Evolutionary conservation across 1,140 invertebrate species (phyloP).

Genomic region (Conus ventricosus): DNA sequence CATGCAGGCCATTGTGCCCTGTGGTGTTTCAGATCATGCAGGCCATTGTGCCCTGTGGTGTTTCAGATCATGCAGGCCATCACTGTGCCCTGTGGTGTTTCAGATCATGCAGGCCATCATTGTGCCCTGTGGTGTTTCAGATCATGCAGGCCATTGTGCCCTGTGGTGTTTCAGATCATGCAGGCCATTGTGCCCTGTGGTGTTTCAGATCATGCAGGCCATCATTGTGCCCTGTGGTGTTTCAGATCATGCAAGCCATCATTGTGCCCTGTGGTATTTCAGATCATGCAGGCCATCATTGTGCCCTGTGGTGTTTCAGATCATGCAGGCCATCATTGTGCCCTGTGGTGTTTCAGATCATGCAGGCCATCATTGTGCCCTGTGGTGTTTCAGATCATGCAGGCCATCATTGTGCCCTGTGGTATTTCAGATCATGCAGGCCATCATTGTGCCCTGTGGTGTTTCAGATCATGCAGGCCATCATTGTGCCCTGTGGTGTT

Average conservation of each 20-base stretch:
- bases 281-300: conserved; percentile 45
- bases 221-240: neutral
- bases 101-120: conserved; percentile 45
- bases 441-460: neutral
- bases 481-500: neutral
- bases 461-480: conserved; percentile 42
- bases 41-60: neutral
- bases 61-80: conserved; percentile 43
- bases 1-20: too few relatives aligned
- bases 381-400: conserved; percentile 43
- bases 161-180: conserved; percentile 43
- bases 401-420: too few relatives aligned
- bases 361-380: too few relatives aligned
- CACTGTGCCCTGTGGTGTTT: neutral
- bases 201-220: conserved; percentile 42
- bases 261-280: neutral
- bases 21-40: conserved; percentile 43
- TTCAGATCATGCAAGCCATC: conserved; percentile 43
- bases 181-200: neutral
- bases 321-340: too few relatives aligned
- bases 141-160: too few relatives aligned
- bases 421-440: conserved; percentile 42
- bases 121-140: conserved; percentile 39
- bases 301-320: conserved; percentile 39
- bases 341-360: conserved; percentile 42